A percentile compares a stretch with the other conserved stretches of the same genome.
Conservation (phyloP, 2,113 vertebrate genomes). For the Delphinus delphis region DNA sequence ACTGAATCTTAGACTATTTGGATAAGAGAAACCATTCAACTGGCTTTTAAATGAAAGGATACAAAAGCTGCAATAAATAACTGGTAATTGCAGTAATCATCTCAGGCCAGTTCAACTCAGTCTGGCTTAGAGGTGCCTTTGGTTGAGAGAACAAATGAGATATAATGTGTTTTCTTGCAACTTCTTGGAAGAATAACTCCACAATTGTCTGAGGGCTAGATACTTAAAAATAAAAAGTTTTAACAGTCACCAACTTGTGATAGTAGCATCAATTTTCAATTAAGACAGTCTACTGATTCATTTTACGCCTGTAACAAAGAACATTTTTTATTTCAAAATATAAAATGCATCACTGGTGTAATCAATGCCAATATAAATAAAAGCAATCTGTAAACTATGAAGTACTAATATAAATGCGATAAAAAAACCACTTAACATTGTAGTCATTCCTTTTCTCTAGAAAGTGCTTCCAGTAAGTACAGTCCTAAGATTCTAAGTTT, state of each 20-base stretch:
- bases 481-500: background rate
- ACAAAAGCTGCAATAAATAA: conserved; percentile 93
- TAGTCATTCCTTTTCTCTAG: background rate
- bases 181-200: conserved; percentile 96
- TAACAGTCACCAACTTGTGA: background rate
- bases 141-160: conserved; percentile 89
- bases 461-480: background rate
- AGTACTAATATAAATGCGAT: background rate
- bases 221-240: conserved; percentile 75
- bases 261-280: background rate
- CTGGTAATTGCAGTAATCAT: conserved; percentile 87
- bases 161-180: conserved; percentile 89
- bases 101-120: conserved; percentile 89
- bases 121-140: conserved; percentile 79
- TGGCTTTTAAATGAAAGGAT: conserved; percentile 85
- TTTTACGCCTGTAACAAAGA: background rate
- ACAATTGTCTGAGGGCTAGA: conserved; percentile 91
- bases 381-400: background rate
- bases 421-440: background rate
- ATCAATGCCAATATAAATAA: background rate
- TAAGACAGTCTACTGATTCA: conserved; percentile 15
- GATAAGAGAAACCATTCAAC: background rate
- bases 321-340: conserved; percentile 7
- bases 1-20: background rate
- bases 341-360: background rate